Evolutionary conservation across 2,113 vertebrate species (phyloP).

Genomic region (Cygnus buccinator): DNA sequence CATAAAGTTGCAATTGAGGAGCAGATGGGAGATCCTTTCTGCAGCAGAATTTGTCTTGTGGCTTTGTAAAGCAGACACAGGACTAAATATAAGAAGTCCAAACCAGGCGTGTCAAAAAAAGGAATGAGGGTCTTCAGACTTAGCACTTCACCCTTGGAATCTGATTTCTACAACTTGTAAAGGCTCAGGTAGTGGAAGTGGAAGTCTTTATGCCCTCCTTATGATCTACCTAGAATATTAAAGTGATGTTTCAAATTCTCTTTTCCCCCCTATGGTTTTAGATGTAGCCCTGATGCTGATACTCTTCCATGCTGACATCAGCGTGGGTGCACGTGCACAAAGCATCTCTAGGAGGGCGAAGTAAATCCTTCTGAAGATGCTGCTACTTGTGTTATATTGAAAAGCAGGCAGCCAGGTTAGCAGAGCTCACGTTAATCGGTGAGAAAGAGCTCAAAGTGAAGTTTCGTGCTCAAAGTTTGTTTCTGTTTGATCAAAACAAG

Average conservation of each 20-base stretch:
- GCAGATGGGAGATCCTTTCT: not conserved
- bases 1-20: too few relatives aligned
- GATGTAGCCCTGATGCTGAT: too few relatives aligned
- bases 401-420: not conserved
- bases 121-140: not conserved
- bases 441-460: not conserved
- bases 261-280: not conserved
- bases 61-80: not conserved
- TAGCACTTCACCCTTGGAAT: not conserved
- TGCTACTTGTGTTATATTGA: not conserved
- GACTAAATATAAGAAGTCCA: not conserved
- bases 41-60: accelerated
- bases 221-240: not conserved
- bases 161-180: not conserved
- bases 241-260: not conserved
- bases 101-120: not conserved
- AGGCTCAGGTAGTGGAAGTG: not conserved
- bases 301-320: not conserved
- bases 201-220: not conserved
- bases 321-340: accelerated
- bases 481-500: not conserved
- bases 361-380: not conserved
- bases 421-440: not conserved
- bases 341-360: not conserved
- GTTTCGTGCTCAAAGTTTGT: not conserved